Evolutionary conservation across 2,888 invertebrate genomes (phyloP), one percentile per base, ranked within the genome.

Genomic region (Acleris holmiana): DNA sequence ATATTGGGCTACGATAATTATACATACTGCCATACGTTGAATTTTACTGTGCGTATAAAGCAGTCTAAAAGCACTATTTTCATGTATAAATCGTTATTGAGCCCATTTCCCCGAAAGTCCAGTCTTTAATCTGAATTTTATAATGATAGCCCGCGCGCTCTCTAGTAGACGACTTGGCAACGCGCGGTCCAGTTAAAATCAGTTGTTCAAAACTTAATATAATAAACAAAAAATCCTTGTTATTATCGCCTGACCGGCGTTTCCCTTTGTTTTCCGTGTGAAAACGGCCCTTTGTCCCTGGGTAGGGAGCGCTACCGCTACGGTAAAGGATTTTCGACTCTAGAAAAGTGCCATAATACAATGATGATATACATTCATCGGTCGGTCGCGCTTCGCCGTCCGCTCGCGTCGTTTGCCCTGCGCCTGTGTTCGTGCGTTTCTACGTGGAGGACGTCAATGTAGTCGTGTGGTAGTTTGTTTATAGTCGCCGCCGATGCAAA

Each of bases 391-490:
- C 84, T 85, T 80, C 75, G 79, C 76, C 80, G 85, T 77, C 82
- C 83, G 85, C 80, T 83, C 87, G 89, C 91, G 90, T 90, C 91
- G 89, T 85, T 87, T 85, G 76, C 78, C 21, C 78, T 80, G 77
- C 79, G 73, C 75, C 83, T 73, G 86, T 88, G 84, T 83, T 84
- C 73, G 84, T 84, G 80, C 82, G 81, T 89, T 85, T 76, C 78
- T 86, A 89, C 87, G 80, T 80, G 81, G 82, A 81, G 83, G 78
- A 84, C 84, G 81, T 84, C 80, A 78, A 76, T 91, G 91, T 90
- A 81, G 76, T 84, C 74, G 89, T 87, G 85, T 84, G 80, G 87
- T 85, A 93, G 93, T 94, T 94, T 94, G 94, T 94, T 94, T 94
- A 94, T 93, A 89, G 88, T 90, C 76, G 73, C 76, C 78, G 85